Evolutionary conservation across 2,888 invertebrate genomes (phyloP), one percentile per base, ranked within the genome.

Genomic region (Drosophila putrida): DNA sequence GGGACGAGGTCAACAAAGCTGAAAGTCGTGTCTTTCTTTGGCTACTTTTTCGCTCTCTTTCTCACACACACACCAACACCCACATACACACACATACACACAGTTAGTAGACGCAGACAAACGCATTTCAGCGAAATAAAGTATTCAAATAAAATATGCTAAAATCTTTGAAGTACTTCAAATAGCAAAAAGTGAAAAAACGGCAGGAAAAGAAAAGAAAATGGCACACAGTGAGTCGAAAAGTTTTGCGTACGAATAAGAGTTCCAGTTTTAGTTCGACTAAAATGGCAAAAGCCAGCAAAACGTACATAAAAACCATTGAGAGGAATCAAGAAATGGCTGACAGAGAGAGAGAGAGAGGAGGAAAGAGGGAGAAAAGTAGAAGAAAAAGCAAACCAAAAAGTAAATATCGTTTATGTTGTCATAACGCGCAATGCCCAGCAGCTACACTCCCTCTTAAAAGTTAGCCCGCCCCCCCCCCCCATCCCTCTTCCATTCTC

Each of bases 141-240:
- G 86, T 86, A 86, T 89, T 86, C 86, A 86, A 88, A 86, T 86
- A 86, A 86, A 86, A 86, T 86, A 86, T 86, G 86, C 89, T 86
- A 89, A 86, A 86, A 86, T 86, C 86, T 89, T 88, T 85, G 89
- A 87, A 89, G 88, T 87, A 87, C 82, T 89, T 87, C 88, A 89
- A 89, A 87, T 85, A 71, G 82, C 82, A 87, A 89, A 86, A 83
- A 80, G 65, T 71, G 53, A 50, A 74, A 79, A 60, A 68, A 80
- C n/a, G 69, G 60, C 64, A 71, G 71, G 63, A 78, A 70, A 65
- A 70, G 67, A 54, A 71, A 71, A 44, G 66, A 53, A 78, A 79
- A 62, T 71, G 80, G 66, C 77, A 71, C 71, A 76, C 63, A 82
- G 44, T 43, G 41, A 55, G 88, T 79, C 71, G 64, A 86, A 83